Percentiles rank a stretch among this genome's conserved stretches.
Conservation (phyloP, 2,888 invertebrate genomes). For the Phania funesta region DNA sequence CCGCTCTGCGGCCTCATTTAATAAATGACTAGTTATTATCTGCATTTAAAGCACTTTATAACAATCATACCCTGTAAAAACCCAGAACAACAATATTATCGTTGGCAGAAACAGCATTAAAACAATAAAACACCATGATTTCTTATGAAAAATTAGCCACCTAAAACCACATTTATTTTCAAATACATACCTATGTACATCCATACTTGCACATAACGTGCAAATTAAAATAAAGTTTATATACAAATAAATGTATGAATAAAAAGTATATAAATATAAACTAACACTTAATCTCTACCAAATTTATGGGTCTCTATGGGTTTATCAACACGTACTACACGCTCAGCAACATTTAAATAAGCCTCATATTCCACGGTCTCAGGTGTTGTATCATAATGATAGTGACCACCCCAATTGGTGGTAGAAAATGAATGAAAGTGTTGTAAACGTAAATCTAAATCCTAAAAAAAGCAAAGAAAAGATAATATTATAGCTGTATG, state of each 20-base stretch:
- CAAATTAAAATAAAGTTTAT: neutral
- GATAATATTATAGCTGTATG: neutral
- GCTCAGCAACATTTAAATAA: conserved; percentile 90
- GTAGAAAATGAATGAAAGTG: conserved; percentile 96
- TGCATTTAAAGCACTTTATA: conserved; percentile 68
- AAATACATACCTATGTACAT: conserved; percentile 6
- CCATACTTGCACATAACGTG: neutral
- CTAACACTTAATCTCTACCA: conserved; percentile 86
- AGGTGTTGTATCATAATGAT: conserved; percentile 97
- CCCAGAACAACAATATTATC: conserved; percentile 15
- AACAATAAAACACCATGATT: conserved; percentile 35
- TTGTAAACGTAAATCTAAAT: conserved; percentile 93
- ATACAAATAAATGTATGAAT: neutral
- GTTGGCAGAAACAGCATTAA: conserved; percentile 19
- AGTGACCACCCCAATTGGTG: conserved; percentile 95
- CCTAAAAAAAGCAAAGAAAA: conserved; percentile 82
- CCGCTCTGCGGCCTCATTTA: conserved; percentile 67
- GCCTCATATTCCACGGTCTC: conserved; percentile 91
- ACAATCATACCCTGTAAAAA: conserved; percentile 53
- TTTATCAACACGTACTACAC: conserved; percentile 88
- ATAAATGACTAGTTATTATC: conserved; percentile 67
- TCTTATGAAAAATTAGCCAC: conserved; percentile 40
- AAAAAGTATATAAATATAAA: neutral
- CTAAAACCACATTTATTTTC: conserved; percentile 56
- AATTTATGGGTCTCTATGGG: conserved; percentile 85